Base-by-base conservation (phyloP, 2,888 invertebrate species). In the Hypercompe scribonia region DNA sequence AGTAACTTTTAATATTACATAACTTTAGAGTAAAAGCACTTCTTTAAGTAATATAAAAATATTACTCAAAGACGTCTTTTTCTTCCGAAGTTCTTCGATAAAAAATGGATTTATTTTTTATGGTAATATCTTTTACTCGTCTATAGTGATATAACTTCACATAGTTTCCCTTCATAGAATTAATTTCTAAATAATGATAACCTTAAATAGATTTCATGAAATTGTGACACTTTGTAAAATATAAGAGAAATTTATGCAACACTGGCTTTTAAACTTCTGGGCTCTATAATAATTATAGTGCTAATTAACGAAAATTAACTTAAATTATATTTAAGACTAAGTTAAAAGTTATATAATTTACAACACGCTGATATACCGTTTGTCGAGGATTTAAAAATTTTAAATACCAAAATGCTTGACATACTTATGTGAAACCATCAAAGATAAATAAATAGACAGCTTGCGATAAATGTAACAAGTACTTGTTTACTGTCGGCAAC, bases 401-500 rank as follows among this genome's bases (percentile, higher is more conserved):
- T 3, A 46, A 24, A 24, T 50, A 5, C 7, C 50, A 50, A 8
- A 50, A 50, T 50, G 24, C 50, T 54, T 54, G 2, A n/a, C 8
- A n/a, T 54, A n/a, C n/a, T n/a, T 54, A n/a, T 5, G 11, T 54
- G 1, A n/a, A 54, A 24, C 1, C 10, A n/a, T 13, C 1, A 0
- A 0, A 24, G 1, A 28, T 28, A 58, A 58, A 58, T 50, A 54
- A 10, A 54, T 28, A 28, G 54, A 54, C n/a, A 54, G 13, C 28
- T 13, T 54, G n/a, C n/a, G 8, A 64, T 24, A 34, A 36, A 34
- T 10, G n/a, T 65, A 65, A n/a, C n/a, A n/a, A n/a, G 24, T 11
- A 33, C 67, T 67, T 58, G 68, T 68, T 68, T 68, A 68, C n/a
- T 68, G 34, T 36, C 1, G 8, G 3, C 36, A 61, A 68, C 39